phyloP scores from a whole-genome alignment of 2,797 vertebrate species.

The Carapus acus region DNA sequence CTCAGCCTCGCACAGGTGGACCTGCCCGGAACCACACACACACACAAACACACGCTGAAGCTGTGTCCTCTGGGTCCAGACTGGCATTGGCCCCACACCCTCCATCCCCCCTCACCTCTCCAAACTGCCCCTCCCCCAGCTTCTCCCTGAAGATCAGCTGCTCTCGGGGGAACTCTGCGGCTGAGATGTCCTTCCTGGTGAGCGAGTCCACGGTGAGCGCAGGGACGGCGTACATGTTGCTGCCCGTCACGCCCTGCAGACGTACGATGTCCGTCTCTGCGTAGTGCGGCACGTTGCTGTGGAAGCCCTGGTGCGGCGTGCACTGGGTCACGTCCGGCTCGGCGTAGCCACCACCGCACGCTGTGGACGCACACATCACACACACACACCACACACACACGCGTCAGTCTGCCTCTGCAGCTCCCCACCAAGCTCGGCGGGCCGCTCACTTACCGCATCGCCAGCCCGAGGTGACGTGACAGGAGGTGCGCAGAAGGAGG shows the following conservation, averaged over 20 bases:
- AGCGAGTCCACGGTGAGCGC: slow-evolving; percentile 86
- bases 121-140: slow-evolving; percentile 87
- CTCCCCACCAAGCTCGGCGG: too few species aligned
- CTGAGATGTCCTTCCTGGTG: slow-evolving; percentile 84
- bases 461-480: slow-evolving; percentile 56
- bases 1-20: slow-evolving; percentile 79
- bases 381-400: too few species aligned
- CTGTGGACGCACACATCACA: too few species aligned
- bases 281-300: slow-evolving; percentile 81
- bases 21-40: slow-evolving; percentile 54
- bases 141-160: slow-evolving; percentile 86
- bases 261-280: slow-evolving; percentile 84
- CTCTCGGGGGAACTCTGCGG: slow-evolving; percentile 83
- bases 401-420: too few species aligned
- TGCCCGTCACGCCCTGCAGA: slow-evolving; percentile 86
- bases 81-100: slow-evolving; percentile 52
- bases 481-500: slow-evolving; percentile 66
- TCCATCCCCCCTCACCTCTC: slow-evolving; percentile 76
- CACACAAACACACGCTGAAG: slow-evolving; percentile 2
- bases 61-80: too few species aligned
- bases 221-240: slow-evolving; percentile 87
- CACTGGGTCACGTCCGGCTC: slow-evolving; percentile 87
- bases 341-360: slow-evolving; percentile 80
- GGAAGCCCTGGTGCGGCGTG: slow-evolving; percentile 85
- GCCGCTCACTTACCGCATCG: slow-evolving; percentile 68